These are phyloP conservation scores for Papilio glaucus DNA, from an alignment of 1,140 invertebrate genomes.

Conservation along the genomic window DNA sequence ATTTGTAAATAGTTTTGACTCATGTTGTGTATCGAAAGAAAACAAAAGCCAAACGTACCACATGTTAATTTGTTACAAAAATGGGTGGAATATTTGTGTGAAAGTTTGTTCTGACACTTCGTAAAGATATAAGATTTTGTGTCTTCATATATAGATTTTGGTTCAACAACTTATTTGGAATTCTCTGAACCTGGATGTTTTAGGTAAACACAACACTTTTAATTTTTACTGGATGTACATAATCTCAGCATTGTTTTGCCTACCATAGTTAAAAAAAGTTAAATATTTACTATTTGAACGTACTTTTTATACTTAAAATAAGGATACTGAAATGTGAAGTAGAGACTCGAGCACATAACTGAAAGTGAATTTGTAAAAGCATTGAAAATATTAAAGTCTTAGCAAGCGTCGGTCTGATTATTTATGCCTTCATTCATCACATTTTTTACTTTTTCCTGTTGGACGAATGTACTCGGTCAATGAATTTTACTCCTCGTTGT, in stretches of 20 bases:
- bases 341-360: not conserved
- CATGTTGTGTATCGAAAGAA: not conserved
- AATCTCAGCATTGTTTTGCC: too few species aligned
- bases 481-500: not conserved
- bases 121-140: too few species aligned
- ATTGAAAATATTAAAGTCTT: slow-evolving; percentile 50
- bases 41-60: slow-evolving; percentile 11
- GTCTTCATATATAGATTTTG: too few species aligned
- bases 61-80: not conserved
- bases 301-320: not conserved
- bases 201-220: too few species aligned
- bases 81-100: too few species aligned
- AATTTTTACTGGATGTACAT: too few species aligned
- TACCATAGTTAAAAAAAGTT: not conserved
- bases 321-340: not conserved
- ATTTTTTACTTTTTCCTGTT: slow-evolving; percentile 40
- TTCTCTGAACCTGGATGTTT: not conserved
- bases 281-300: not conserved
- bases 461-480: not conserved
- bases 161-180: too few species aligned
- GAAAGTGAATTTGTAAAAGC: slow-evolving; percentile 38
- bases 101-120: too few species aligned
- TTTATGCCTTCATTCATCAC: slow-evolving; percentile 57
- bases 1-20: slow-evolving; percentile 44
- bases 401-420: slow-evolving; percentile 44